Conservation (phyloP, 1,140 invertebrate genomes). For the Drosophila navojoa region DNA sequence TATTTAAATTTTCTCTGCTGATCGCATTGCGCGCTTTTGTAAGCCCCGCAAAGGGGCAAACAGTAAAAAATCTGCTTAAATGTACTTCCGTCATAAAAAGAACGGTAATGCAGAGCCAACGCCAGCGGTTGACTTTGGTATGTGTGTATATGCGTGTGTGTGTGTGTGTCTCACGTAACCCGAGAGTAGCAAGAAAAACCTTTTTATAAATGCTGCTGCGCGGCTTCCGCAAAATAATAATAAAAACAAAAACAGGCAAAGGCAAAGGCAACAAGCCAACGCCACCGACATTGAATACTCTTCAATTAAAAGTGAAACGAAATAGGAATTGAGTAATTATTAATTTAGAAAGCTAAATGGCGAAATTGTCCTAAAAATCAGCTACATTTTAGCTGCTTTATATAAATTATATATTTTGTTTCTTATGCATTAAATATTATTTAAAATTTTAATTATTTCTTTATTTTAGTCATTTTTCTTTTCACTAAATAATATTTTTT, state of each 20-base stretch:
- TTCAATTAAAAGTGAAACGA: slow-evolving; percentile 47
- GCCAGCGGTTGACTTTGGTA: slow-evolving; percentile 7
- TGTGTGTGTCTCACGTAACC: slow-evolving; percentile 60
- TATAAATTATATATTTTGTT: too few species aligned
- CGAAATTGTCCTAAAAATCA: background rate
- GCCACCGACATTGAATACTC: slow-evolving; percentile 49
- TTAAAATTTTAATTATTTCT: too few species aligned
- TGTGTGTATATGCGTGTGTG: slow-evolving; percentile 26
- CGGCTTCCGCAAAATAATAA: slow-evolving; percentile 77
- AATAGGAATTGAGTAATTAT: background rate
- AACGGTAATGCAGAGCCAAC: slow-evolving; percentile 74
- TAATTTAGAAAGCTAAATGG: background rate
- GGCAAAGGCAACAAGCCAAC: slow-evolving; percentile 23
- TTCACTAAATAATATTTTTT: too few species aligned
- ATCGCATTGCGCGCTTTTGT: slow-evolving; percentile 33
- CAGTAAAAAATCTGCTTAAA: slow-evolving; percentile 75
- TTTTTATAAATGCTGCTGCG: slow-evolving; percentile 76
- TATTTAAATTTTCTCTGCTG: slow-evolving; percentile 64
- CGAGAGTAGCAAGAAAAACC: slow-evolving; percentile 71
- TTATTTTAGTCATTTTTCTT: too few species aligned
- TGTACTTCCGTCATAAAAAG: slow-evolving; percentile 81
- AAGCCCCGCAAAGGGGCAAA: slow-evolving; percentile 22
- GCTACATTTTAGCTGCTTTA: too few species aligned
- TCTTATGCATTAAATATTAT: too few species aligned
- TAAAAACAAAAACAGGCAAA: slow-evolving; percentile 65